Base-by-base conservation (phyloP, 2,888 invertebrate genomes). In the Ectobius pallidus region DNA sequence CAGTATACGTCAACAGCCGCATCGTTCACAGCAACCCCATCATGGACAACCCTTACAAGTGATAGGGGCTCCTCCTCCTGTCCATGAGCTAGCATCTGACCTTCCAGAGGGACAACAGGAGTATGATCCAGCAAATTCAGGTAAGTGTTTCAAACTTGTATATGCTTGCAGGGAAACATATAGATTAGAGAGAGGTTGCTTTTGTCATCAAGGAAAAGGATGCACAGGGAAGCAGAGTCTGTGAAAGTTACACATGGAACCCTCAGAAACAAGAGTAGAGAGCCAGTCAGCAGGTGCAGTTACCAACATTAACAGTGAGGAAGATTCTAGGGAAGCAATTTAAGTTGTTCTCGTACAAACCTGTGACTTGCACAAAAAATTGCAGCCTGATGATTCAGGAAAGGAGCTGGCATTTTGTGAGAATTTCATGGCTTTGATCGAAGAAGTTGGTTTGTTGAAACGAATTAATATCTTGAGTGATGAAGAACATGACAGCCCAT, bases 41-140 rank as follows among this genome's bases (percentile, higher is more conserved):
- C 42, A 42, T 22, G 27, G 25, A 27, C 65, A 65, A 18, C 65
- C 65, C 0, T 11, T 49, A n/a, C 70, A 27, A 16, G 71, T 52
- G 7, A 52, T 71, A n/a, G 63, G 25, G 0, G 62, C 16, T 22
- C 44, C 70, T 16, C 46, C 46, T 18, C 49, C 62, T 22, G 11
- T n/a, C 16, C 46, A 11, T 16, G 55, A 42, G 42, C 25, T 42
- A 2, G 7, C 32, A n/a, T n/a, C 27, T n/a, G 65, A 65, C 9
- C 1, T 25, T 2, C 16, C 25, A 16, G 63, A 22, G 42, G 3
- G 44, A 27, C 1, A 6, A 9, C 16, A n/a, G 2, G 65, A 65
- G 20, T 65, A 42, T 14, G 27, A 18, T 20, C 68, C 20, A 14
- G n/a, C 22, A 11, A 11, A 68, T n/a, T 39, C 34, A 46, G 58